Evolutionary conservation across 2,888 invertebrate species (phyloP).

Genomic region (Amphipyra tragopoginis): DNA sequence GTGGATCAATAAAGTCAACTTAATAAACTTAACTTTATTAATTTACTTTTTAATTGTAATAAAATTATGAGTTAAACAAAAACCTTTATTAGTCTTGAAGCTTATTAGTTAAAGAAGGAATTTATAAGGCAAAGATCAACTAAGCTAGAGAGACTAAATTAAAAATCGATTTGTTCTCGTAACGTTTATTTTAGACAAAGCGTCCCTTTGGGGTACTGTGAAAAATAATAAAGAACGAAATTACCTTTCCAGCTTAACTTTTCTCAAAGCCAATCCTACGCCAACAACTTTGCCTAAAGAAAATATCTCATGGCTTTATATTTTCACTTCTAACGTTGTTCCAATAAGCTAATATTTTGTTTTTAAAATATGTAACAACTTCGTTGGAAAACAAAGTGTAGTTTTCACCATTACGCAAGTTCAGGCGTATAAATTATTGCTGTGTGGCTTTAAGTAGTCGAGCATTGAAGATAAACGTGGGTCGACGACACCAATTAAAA

Average conservation of each 20-base stretch:
- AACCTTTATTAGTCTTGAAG: constrained; percentile 27
- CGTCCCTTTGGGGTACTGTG: constrained; percentile 66
- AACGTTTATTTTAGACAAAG: constrained; percentile 73
- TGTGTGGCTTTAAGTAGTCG: constrained; percentile 28
- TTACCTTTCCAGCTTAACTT: constrained; percentile 76
- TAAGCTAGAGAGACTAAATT: constrained; percentile 54
- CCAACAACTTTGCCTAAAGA: constrained; percentile 67
- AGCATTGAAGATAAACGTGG: constrained; percentile 40
- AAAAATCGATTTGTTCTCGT: constrained; percentile 70
- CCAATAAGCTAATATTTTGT: constrained; percentile 26
- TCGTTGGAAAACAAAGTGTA: constrained; percentile 11
- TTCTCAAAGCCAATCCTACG: constrained; percentile 66
- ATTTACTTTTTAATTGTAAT: constrained; percentile 25
- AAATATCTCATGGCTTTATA: constrained; percentile 65
- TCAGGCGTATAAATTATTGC: constrained; percentile 33
- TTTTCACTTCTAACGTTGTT: constrained; percentile 52
- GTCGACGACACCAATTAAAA: constrained; percentile 44
- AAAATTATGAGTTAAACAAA: constrained; percentile 14
- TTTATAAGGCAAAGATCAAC: constrained; percentile 27
- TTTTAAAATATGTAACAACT: neutral
- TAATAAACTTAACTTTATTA: constrained; percentile 20
- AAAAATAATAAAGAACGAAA: constrained; percentile 80
- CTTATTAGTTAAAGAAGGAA: constrained; percentile 36
- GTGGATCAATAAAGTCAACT: constrained; percentile 7
- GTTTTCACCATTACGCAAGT: constrained; percentile 37